These are phyloP conservation scores for Callyntrura sp. DNA, from an alignment of 2,888 invertebrate species.

Conservation along the genomic window DNA sequence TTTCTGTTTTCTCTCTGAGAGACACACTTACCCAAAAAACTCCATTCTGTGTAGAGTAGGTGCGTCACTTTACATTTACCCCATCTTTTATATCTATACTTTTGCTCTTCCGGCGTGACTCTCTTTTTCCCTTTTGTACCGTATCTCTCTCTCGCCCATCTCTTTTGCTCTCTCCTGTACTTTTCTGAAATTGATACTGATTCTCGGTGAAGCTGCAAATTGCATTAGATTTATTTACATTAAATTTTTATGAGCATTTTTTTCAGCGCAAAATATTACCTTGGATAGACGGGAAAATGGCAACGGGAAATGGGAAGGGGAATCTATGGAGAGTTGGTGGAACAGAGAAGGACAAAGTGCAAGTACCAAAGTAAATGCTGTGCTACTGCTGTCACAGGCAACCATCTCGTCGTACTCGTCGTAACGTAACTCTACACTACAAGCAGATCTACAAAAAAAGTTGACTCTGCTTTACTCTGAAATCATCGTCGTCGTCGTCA, in stretches of 20 bases:
- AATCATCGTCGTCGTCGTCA: constrained; percentile 30
- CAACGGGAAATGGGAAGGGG: neutral
- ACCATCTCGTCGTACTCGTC: too few relatives aligned
- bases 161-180: neutral
- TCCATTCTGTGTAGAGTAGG: neutral
- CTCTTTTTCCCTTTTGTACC: neutral
- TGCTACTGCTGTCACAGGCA: neutral
- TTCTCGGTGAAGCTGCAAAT: constrained; percentile 58
- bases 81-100: neutral
- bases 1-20: neutral
- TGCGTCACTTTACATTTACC: neutral
- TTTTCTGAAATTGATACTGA: constrained; percentile 58
- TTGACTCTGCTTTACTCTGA: neutral
- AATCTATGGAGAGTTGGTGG: neutral
- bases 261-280: constrained; percentile 14
- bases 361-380: constrained; percentile 27
- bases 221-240: constrained; percentile 75
- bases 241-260: constrained; percentile 64
- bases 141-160: neutral
- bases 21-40: neutral
- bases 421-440: neutral
- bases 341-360: constrained; percentile 42
- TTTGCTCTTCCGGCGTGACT: neutral
- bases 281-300: neutral
- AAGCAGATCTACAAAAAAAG: neutral